Evolutionary conservation across 2,113 vertebrate genomes (phyloP).

Genomic region (Egretta garzetta): DNA sequence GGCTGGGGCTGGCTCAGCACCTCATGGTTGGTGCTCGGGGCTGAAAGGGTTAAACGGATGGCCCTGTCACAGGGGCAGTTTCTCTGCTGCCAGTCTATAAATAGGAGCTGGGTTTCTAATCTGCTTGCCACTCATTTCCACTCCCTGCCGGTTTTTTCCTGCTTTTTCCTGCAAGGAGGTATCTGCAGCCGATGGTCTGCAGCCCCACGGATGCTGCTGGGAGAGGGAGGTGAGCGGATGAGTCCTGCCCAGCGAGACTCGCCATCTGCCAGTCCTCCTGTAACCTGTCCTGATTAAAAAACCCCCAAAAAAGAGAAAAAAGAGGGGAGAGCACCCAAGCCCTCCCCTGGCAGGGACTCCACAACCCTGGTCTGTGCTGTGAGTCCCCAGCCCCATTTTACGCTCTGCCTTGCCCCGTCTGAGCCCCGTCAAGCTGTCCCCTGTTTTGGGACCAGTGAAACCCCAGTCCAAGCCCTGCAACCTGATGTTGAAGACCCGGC

Average conservation of each 20-base stretch:
- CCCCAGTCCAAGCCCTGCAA: not conserved
- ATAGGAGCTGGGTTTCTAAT: slow-evolving; percentile 73
- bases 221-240: not conserved
- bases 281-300: not conserved
- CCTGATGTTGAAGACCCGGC: not conserved
- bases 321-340: not conserved
- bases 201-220: not conserved
- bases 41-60: slow-evolving; percentile 27
- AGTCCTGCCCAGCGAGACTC: fast-evolving
- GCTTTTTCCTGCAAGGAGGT: slow-evolving; percentile 62
- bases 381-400: not conserved
- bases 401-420: not conserved
- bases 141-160: slow-evolving; percentile 71
- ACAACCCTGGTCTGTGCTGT: not conserved
- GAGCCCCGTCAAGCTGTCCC: fast-evolving
- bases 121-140: slow-evolving; percentile 58
- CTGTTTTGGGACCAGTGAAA: not conserved
- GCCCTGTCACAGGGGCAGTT: slow-evolving; percentile 28
- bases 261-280: not conserved
- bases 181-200: not conserved
- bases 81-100: slow-evolving; percentile 53
- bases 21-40: not conserved
- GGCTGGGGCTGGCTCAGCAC: not conserved
- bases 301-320: too few relatives aligned
- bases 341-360: not conserved